These are phyloP conservation scores for Cliona cf. orientalis DNA, from an alignment of 37 sponge, comb jelly and placozoan genomes.

Conservation along the genomic window DNA sequence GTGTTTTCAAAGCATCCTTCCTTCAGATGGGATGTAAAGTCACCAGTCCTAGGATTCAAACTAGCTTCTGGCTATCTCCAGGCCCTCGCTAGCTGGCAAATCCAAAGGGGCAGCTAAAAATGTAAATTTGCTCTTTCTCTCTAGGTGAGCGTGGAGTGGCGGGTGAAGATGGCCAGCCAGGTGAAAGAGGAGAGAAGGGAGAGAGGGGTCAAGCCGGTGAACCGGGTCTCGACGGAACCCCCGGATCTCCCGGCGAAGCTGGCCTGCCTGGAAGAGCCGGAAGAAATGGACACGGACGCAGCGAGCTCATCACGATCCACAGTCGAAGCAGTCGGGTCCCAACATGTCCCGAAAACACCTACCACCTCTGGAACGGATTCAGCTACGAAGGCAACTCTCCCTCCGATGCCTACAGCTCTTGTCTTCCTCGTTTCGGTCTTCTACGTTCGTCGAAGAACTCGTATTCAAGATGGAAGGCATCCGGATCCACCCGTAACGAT, in stretches of 20 bases:
- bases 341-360: background rate
- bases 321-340: conserved; percentile 4
- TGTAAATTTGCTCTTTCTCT: too few relatives aligned
- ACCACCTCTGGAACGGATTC: conserved; percentile 22
- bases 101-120: too few relatives aligned
- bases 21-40: too few relatives aligned
- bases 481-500: too few relatives aligned
- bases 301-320: conserved; percentile 13
- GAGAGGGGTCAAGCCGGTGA: background rate
- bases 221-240: background rate
- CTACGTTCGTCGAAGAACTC: background rate
- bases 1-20: too few relatives aligned
- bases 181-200: background rate
- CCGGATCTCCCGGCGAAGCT: conserved; percentile 4
- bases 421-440: background rate
- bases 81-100: too few relatives aligned
- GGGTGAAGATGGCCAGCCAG: background rate
- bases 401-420: too few relatives aligned
- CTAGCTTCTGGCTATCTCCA: too few relatives aligned
- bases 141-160: too few relatives aligned
- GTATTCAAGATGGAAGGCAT: too few relatives aligned
- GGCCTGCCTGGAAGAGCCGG: conserved; percentile 6
- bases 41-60: too few relatives aligned
- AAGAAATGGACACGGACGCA: background rate
- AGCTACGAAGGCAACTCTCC: background rate